phyloP scores from a whole-genome alignment of 2,113 vertebrate genomes.

The Pygoscelis adeliae region DNA sequence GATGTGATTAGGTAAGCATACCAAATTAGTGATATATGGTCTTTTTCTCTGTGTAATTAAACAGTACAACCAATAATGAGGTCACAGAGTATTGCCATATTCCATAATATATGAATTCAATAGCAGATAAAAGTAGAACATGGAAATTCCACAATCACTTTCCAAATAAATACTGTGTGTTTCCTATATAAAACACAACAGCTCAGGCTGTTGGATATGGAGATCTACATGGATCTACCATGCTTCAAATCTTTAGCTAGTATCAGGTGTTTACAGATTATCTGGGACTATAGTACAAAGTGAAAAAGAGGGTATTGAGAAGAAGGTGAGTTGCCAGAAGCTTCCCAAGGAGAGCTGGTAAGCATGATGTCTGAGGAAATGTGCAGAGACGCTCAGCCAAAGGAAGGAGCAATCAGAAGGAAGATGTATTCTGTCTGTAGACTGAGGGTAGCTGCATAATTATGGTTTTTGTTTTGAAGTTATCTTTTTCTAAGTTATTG shows the following conservation, averaged over 20 bases:
- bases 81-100: fast-evolving
- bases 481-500: not conserved
- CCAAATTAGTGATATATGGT: not conserved
- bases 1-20: not conserved
- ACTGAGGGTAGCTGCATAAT: not conserved
- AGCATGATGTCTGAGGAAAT: not conserved
- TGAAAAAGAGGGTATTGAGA: not conserved
- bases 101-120: not conserved
- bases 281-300: not conserved
- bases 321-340: not conserved
- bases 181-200: not conserved
- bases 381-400: not conserved
- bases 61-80: not conserved
- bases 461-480: not conserved
- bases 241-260: not conserved
- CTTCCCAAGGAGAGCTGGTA: not conserved
- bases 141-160: not conserved
- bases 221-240: not conserved
- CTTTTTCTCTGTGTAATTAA: not conserved
- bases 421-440: not conserved
- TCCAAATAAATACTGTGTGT: not conserved
- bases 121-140: not conserved
- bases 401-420: not conserved
- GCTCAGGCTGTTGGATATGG: not conserved
- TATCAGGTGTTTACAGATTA: not conserved